Conservation (phyloP, 1,140 invertebrate species). For the Caenorhabditis brenneri region DNA sequence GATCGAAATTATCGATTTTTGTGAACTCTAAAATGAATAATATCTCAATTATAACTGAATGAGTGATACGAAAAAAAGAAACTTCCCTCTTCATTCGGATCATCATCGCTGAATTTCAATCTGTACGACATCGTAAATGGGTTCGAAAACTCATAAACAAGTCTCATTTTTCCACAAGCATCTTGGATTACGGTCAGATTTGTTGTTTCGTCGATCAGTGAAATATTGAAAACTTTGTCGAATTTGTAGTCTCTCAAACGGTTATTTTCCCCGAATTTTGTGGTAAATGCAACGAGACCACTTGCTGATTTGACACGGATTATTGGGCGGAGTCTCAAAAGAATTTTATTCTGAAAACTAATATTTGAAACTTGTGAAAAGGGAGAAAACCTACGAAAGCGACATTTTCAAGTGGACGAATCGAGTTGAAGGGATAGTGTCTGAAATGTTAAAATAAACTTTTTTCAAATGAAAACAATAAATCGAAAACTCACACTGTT, state of each 20-base stretch:
- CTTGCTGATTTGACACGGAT: neutral
- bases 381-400: neutral
- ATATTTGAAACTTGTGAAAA: neutral
- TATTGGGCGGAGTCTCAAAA: neutral
- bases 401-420: neutral
- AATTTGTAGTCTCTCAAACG: slow-evolving; percentile 5
- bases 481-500: neutral
- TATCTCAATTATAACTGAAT: neutral
- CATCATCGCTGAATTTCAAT: neutral
- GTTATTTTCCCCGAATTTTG: neutral
- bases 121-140: neutral
- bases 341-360: neutral
- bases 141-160: slow-evolving; percentile 24
- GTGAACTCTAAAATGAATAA: too few species aligned
- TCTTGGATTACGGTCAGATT: neutral
- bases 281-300: slow-evolving; percentile 1
- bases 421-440: slow-evolving; percentile 4
- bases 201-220: neutral
- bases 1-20: too few species aligned
- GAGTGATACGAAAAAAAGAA: neutral
- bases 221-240: slow-evolving; percentile 26
- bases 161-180: neutral
- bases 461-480: too few species aligned
- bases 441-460: too few species aligned
- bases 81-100: slow-evolving; percentile 34